Conservation (phyloP, 1,140 invertebrate species). For the Triops longicaudatus region DNA sequence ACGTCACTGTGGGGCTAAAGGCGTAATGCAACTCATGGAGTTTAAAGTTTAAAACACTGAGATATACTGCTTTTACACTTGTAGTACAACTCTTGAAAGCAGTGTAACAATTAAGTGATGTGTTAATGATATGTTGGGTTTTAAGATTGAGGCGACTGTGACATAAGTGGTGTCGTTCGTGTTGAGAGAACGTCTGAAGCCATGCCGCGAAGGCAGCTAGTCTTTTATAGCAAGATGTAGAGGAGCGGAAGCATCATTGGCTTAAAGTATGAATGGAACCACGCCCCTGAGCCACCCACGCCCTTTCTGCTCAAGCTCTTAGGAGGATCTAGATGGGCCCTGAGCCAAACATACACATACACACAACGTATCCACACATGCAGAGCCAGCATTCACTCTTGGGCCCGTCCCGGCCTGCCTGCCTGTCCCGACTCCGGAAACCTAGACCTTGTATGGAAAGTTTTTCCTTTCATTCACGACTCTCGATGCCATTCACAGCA, state of each 20-base stretch:
- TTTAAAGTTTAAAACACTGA: too few relatives aligned
- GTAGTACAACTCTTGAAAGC: too few relatives aligned
- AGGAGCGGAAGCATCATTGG: conserved; percentile 11
- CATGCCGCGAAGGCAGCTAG: conserved; percentile 3
- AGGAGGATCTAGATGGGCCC: neutral
- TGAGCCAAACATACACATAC: neutral
- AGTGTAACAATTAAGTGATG: neutral
- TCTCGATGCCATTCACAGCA: neutral
- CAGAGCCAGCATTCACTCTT: neutral
- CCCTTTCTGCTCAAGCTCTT: neutral
- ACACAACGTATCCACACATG: too few relatives aligned
- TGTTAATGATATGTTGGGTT: neutral
- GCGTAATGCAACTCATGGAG: too few relatives aligned
- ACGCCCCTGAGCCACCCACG: neutral
- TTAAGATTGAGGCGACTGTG: neutral
- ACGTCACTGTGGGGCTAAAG: too few relatives aligned
- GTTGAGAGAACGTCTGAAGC: neutral
- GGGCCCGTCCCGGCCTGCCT: neutral
- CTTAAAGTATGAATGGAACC: conserved; percentile 1
- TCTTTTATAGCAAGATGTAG: conserved; percentile 4
- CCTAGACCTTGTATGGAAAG: neutral
- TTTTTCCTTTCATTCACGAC: conserved; percentile 1
- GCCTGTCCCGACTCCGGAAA: neutral
- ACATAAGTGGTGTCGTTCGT: neutral
- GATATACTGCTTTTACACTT: too few relatives aligned